Evolutionary conservation across 2,797 vertebrate species (phyloP), one percentile per base, ranked within the genome.

Genomic region (Pygocentrus nattereri): DNA sequence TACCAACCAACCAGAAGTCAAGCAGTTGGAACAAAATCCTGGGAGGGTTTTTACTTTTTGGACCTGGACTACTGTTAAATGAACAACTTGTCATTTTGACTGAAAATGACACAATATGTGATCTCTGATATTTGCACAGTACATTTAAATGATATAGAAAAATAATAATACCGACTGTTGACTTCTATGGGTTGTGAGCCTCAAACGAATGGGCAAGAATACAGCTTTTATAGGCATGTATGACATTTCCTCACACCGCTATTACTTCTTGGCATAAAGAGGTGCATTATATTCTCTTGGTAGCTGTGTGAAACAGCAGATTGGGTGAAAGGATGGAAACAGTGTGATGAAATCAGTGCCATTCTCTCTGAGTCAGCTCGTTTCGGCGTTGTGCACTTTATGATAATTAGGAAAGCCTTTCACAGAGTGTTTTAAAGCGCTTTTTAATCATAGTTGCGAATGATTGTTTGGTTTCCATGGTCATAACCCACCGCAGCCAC

Each of bases 381-480:
- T 70, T 67, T 69, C 30, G 50, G 44, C 31, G n/a, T 38, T 23
- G 16, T 64, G 65, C 23, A 30, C 72, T 30, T 72, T 27, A 25
- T 34, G 70, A 64, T n/a, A 58, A 56, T 80, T 21, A 44, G 50
- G 38, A 31, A 58, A 81, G 64, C 52, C 47, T 64, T 38, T 67
- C 23, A 38, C 30, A 62, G 8, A 64, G 62, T 52, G 61, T 47
- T 75, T 75, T 62, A 62, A 34, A 62, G 59, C 12, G 69, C 67
- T 41, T 61, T 50, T 69, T 65, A 74, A 65, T 47, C n/a, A 59
- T 18, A 61, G 50, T 75, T 41, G 76, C 62, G 21, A 13, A 34
- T 65, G 58, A 71, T 71, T 79, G 70, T 79, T 75, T 82, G 69
- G 64, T 82, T 85, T 78, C 80, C 65, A 75, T 61, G 44, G 34